Conservation (phyloP, 2,888 invertebrate genomes). For the Drosophila antonietae region DNA sequence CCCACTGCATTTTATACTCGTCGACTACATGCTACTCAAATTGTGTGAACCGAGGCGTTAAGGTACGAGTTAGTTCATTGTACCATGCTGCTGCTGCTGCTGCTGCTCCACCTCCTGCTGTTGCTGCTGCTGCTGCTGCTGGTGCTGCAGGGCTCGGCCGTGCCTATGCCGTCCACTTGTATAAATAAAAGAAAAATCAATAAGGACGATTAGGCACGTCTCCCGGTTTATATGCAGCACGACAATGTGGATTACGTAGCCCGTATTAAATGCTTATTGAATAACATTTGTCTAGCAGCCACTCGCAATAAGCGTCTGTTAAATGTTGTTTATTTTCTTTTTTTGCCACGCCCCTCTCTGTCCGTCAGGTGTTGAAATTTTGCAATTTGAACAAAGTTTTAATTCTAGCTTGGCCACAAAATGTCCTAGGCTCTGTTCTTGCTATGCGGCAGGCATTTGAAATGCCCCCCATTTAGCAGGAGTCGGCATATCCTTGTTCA, state of each 20-base stretch:
- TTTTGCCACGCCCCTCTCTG: background rate
- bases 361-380: constrained; percentile 42
- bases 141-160: background rate
- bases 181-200: constrained; percentile 76
- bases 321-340: constrained; percentile 13
- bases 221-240: constrained; percentile 69
- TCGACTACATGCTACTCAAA: constrained; percentile 75
- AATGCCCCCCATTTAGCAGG: constrained; percentile 63
- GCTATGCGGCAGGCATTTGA: constrained; percentile 73
- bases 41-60: constrained; percentile 81
- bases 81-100: constrained; percentile 60
- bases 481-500: constrained; percentile 28
- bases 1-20: constrained; percentile 74
- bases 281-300: constrained; percentile 23
- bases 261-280: constrained; percentile 16
- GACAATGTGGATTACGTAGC: constrained; percentile 29
- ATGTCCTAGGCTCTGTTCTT: constrained; percentile 37
- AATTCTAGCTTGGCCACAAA: constrained; percentile 53
- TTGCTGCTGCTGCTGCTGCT: constrained; percentile 45
- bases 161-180: constrained; percentile 47
- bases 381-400: constrained; percentile 42
- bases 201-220: constrained; percentile 81
- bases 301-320: constrained; percentile 3
- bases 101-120: constrained; percentile 33
- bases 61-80: constrained; percentile 81